Evolutionary conservation across 1,140 invertebrate species (phyloP).

Genomic region (Anoplophora glabripennis): DNA sequence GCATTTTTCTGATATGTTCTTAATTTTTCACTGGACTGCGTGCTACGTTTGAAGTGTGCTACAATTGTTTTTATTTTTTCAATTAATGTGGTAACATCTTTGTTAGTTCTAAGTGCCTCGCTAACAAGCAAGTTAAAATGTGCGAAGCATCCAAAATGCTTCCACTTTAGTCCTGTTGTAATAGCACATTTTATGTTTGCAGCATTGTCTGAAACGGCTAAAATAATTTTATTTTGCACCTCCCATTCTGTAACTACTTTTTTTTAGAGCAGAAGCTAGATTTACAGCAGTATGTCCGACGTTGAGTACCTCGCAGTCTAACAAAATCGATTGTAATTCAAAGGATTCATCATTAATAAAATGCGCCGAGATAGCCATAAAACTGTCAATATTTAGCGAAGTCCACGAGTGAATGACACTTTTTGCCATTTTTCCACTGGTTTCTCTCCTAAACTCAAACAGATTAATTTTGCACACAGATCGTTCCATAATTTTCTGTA

Average conservation of each 20-base stretch:
- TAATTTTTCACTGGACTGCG: conserved; percentile 41
- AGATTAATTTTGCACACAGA: too few relatives aligned
- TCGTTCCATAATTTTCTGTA: too few relatives aligned
- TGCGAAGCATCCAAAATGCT: conserved; percentile 1
- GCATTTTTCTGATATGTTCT: conserved; percentile 29
- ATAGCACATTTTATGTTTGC: not conserved
- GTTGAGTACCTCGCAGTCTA: conserved; percentile 17
- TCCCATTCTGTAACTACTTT: too few relatives aligned
- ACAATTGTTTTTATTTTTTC: conserved; percentile 44
- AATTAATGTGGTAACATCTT: conserved; percentile 8
- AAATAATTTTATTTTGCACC: not conserved
- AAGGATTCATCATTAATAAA: conserved; percentile 20
- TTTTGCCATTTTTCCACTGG: too few relatives aligned
- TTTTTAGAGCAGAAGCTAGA: too few relatives aligned
- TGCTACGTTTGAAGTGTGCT: conserved; percentile 46
- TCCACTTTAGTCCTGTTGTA: not conserved
- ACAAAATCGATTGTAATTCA: conserved; percentile 16
- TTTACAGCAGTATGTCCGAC: conserved; percentile 13
- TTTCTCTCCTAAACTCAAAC: too few relatives aligned
- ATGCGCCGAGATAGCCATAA: conserved; percentile 24
- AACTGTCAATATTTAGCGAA: conserved; percentile 20
- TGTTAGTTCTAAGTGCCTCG: conserved; percentile 14
- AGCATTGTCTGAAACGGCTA: conserved; percentile 3
- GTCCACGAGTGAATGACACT: conserved; percentile 32
- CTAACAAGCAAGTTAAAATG: conserved; percentile 3